phyloP scores from a whole-genome alignment of 2,888 invertebrate genomes.

The Ochropleura plecta region DNA sequence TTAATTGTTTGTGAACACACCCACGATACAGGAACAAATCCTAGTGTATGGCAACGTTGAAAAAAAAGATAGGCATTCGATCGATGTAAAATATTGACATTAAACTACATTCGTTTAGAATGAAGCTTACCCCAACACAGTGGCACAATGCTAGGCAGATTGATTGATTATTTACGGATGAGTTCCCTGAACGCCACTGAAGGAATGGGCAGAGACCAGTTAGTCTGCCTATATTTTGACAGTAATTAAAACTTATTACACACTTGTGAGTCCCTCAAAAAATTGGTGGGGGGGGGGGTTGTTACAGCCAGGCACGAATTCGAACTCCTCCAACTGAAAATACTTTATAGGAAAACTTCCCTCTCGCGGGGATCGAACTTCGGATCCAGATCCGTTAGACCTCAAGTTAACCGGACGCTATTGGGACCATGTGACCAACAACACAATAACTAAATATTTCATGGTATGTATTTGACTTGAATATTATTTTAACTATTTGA shows the following conservation, averaged over 20 bases:
- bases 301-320: background rate
- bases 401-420: no score
- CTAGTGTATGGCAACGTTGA: no score
- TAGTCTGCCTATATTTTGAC: background rate
- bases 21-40: no score
- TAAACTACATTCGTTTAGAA: background rate
- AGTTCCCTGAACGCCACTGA: background rate
- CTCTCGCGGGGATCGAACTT: background rate
- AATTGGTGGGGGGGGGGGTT: background rate
- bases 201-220: background rate
- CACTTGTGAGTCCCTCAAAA: no score
- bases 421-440: background rate
- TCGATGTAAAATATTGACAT: background rate
- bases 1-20: no score
- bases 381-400: background rate
- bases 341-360: background rate
- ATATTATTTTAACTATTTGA: no score
- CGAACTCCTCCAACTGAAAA: background rate
- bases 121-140: background rate
- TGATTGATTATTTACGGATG: background rate
- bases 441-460: background rate
- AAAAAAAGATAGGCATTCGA: background rate
- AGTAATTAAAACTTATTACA: background rate
- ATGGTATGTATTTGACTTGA: no score
- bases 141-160: background rate